A percentile compares a stretch with the other conserved stretches of the same genome.
Evolutionary conservation across 2,888 invertebrate species (phyloP).

Genomic region (Drosophila multiciliata): DNA sequence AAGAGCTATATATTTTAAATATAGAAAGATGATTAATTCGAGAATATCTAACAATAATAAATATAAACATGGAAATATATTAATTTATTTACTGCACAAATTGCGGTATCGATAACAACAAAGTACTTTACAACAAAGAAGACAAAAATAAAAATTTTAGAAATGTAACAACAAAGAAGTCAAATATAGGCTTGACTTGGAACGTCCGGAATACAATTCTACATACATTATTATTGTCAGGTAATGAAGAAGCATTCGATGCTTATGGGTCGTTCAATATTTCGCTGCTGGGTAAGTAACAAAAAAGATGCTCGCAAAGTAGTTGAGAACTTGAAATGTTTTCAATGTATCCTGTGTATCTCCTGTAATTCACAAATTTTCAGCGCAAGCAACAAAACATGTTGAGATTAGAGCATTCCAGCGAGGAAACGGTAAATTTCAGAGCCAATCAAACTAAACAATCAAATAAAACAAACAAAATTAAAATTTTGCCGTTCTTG

Average conservation of each 20-base stretch:
- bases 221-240: not conserved
- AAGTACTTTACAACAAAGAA: not conserved
- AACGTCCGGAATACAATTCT: not conserved
- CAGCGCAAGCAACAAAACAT: conserved; percentile 83
- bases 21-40: not conserved
- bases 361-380: conserved; percentile 68
- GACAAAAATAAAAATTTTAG: not conserved
- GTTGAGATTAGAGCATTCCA: conserved; percentile 83
- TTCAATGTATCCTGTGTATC: conserved; percentile 53
- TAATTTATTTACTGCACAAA: not conserved
- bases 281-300: not conserved
- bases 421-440: conserved; percentile 84
- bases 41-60: not conserved
- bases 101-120: not conserved
- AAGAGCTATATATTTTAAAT: not conserved
- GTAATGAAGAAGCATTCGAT: not conserved
- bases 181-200: not conserved
- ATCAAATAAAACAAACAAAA: conserved; percentile 20
- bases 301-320: not conserved
- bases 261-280: not conserved
- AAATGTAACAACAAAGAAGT: not conserved
- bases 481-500: conserved; percentile 50
- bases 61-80: not conserved
- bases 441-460: conserved; percentile 42
- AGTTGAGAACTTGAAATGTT: conserved; percentile 23